These are phyloP conservation scores for Epirrhoe alternata DNA, from an alignment of 2,888 invertebrate species.

Conservation along the genomic window DNA sequence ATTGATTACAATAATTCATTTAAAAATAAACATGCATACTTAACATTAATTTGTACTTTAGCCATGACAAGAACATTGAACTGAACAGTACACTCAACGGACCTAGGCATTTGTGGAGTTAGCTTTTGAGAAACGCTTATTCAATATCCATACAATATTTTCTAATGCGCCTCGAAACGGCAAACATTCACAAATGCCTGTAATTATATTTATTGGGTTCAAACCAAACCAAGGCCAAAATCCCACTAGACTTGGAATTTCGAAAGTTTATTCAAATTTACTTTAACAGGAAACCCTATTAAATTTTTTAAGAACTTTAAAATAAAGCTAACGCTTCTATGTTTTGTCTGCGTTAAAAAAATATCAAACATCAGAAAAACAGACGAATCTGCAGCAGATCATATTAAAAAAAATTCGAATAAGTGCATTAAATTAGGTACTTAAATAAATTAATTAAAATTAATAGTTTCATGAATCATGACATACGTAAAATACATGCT, in stretches of 20 bases:
- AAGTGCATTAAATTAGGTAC: not conserved
- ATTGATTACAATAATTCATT: not conserved
- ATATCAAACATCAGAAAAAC: not conserved
- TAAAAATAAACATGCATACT: not conserved
- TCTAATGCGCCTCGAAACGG: too few relatives aligned
- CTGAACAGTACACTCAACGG: not conserved
- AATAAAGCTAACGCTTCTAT: not conserved
- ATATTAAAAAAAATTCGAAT: not conserved
- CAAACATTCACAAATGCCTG: too few relatives aligned
- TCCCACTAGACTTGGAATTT: too few relatives aligned
- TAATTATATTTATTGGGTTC: too few relatives aligned
- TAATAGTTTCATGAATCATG: not conserved
- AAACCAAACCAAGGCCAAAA: too few relatives aligned
- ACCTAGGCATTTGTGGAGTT: not conserved
- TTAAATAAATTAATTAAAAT: not conserved
- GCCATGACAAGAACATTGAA: not conserved
- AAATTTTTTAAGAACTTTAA: not conserved
- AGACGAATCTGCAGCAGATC: not conserved
- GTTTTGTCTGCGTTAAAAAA: not conserved
- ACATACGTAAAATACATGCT: not conserved
- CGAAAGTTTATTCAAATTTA: too few relatives aligned
- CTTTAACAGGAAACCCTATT: too few relatives aligned
- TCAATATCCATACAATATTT: too few relatives aligned
- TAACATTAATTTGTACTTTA: not conserved
- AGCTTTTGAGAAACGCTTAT: too few relatives aligned